These are phyloP conservation scores for Adelphocoris suturalis DNA, from an alignment of 2,888 invertebrate genomes.

Conservation along the genomic window DNA sequence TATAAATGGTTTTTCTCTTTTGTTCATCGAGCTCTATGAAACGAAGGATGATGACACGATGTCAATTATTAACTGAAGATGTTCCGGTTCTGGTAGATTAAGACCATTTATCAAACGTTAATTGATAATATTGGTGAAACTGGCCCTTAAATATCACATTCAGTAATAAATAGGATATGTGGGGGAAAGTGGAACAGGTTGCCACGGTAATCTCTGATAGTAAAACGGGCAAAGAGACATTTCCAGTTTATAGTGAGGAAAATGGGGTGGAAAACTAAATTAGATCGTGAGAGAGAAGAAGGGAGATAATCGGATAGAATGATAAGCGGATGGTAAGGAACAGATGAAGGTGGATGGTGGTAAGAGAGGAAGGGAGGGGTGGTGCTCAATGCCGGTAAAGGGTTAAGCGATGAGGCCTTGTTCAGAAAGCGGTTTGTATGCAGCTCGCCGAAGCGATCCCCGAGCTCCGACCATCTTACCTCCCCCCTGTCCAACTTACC, in stretches of 20 bases:
- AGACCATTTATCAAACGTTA: too few species aligned
- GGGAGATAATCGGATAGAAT: neutral
- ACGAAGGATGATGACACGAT: too few species aligned
- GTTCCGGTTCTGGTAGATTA: too few species aligned
- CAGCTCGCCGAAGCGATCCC: slow-evolving; percentile 18
- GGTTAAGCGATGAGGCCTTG: neutral
- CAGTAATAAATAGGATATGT: too few species aligned
- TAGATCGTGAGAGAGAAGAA: neutral
- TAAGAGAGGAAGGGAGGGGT: neutral
- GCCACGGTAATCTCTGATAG: slow-evolving; percentile 8
- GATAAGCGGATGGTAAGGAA: neutral
- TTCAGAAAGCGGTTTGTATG: slow-evolving; percentile 1
- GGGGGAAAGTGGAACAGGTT: neutral
- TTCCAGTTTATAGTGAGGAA: slow-evolving; percentile 12
- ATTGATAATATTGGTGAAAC: too few species aligned
- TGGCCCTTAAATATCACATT: too few species aligned
- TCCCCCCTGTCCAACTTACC: neutral
- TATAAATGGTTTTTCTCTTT: too few species aligned
- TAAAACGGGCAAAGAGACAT: neutral
- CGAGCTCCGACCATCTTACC: neutral
- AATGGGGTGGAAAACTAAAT: slow-evolving; percentile 32
- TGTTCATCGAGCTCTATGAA: too few species aligned
- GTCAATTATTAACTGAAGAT: too few species aligned
- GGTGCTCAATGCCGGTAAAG: neutral
- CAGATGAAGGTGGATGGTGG: neutral